Base-by-base conservation (phyloP, 1,140 invertebrate genomes). In the Trichogramma pretiosum region DNA sequence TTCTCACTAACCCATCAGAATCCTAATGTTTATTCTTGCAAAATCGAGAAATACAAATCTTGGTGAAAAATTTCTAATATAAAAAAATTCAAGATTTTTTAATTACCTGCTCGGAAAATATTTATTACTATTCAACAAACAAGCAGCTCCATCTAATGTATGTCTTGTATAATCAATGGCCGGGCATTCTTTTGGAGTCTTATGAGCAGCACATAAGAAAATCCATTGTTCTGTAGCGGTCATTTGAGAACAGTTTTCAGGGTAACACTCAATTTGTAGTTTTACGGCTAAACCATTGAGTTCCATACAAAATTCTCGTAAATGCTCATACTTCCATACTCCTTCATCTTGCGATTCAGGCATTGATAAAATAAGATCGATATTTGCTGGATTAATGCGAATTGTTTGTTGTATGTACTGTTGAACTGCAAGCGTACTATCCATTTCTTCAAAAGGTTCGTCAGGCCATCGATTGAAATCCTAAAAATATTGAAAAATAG, bases 221-320 rank as follows among this genome's bases (percentile, higher is more conserved):
- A 99, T 99, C 96, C 96, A 99, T 63, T 99, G 96, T 74, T 99
- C 95, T 14, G 96, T 99, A 4, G 97, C 97, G 34, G 96, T 99
- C 97, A 99, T 99, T 74, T 99, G 95, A 34, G 87, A 93, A 67
- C 97, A 99, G 3, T 84, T 93, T 54, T 93, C 87, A 17, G 96
- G 93, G 61, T 92, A 87, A 72, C 97, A 99, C 71, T 99, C 94
- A 56, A 81, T 82, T 75, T 98, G 87, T 40, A 95, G 73, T 57
- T 82, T 82, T 0, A 99, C 94, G 28, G 96, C 94, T 48, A 99
- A 72, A 35, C 93, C 94, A 76, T 99, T 99, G 19, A 99, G 70
- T 72, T 99, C 95, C 91, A 98, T 95, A 69, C 95, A 98, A 70
- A 98, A 98, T 71, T 98, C 93, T 57, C 93, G 80, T 26, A 99